Evolutionary conservation across 2,797 vertebrate species (phyloP), one percentile per base, ranked within the genome.

Genomic region (Protosalanx chinensis): DNA sequence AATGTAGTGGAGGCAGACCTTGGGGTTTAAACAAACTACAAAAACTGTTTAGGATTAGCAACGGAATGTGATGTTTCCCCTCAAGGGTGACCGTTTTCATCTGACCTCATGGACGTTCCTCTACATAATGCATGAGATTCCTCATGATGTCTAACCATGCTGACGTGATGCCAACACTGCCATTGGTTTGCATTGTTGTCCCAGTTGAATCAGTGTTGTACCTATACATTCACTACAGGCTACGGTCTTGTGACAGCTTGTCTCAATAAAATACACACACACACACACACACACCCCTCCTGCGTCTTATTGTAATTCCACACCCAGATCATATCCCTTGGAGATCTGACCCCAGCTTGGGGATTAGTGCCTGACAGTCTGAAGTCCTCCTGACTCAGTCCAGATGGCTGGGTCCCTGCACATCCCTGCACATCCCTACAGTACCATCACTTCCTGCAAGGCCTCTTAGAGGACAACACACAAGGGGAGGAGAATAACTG

Each of bases 371-470:
- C 64, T 68, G 73, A 77, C 69, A 72, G 73, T 68, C 65, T 79
- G 78, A 70, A 70, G 67, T 72, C 74, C 68, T 64, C 51, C 51
- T 76, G 79, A 64, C 72, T 67, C 75, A 46, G 62, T 78, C 78
- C 83, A 83, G 81, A 79, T 79, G 77, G 77, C 79, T 67, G 23
- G 46, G 70, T 81, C 81, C 79, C 76, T 61, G 67, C 70, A 73
- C 76, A 77, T 72, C 66, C 23, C 23, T 1, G 1, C 1, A 27
- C 23, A 35, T 46, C 58, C 62, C 80, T 72, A 78, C 77, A 78
- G 79, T 72, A 61, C 74, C 74, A 81, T 76, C 79, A 80, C 78
- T 79, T 72, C 72, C 61, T 75, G 74, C 75, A 74, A 73, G 70
- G 75, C 71, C 58, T 79, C 65, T 61, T 61, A 71, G 64, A 75